Base-by-base conservation (phyloP, 2,113 vertebrate species). In the Phalacrocorax aristotelis region DNA sequence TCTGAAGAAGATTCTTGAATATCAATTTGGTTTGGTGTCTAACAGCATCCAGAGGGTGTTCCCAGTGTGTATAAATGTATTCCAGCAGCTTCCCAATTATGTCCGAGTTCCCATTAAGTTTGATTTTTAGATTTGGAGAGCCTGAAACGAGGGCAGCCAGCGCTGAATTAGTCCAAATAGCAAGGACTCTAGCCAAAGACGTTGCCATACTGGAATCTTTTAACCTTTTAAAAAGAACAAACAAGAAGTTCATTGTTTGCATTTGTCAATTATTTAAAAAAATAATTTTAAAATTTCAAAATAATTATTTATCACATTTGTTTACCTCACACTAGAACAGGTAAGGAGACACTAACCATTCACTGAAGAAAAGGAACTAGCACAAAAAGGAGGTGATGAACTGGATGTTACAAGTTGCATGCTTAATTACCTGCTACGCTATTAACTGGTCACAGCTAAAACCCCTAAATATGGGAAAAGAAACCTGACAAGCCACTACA, bases 41-140 rank as follows among this genome's bases (percentile, higher is more conserved):
- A 51, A 99, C 98, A 30, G 98, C 99, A 75, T 99, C 99, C 52
- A 99, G 75, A 4, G 99, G 99, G 92, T 99, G 99, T 64, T 99
- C 99, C 99, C 99, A 99, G 97, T 99, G 99, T 22, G 99, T 98
- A 88, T 99, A 99, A 86, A 99, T 97, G 60, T 99, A 99, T 75
- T 99, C 99, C 93, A 99, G 97, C 66, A 99, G 98, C 86, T 90
- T 98, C 16, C 55, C 94, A 25, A 96, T 97, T 36, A 98, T 64
- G 22, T 93, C 97, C 0, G 99, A 99, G 60, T 96, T 98, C 20
- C 99, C 99, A 13, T 92, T 96, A 78, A 99, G 97, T 70, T 94
- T 96, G 15, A 75, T 46, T 93, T 96, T 98, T 44, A 99, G 97
- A 88, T 76, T 44, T 61, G 88, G 44, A 29, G 98, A 98, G 76